Evolutionary conservation across 2,113 vertebrate species (phyloP), one percentile per base, ranked within the genome.

Genomic region (Macheiramphus alcinus): DNA sequence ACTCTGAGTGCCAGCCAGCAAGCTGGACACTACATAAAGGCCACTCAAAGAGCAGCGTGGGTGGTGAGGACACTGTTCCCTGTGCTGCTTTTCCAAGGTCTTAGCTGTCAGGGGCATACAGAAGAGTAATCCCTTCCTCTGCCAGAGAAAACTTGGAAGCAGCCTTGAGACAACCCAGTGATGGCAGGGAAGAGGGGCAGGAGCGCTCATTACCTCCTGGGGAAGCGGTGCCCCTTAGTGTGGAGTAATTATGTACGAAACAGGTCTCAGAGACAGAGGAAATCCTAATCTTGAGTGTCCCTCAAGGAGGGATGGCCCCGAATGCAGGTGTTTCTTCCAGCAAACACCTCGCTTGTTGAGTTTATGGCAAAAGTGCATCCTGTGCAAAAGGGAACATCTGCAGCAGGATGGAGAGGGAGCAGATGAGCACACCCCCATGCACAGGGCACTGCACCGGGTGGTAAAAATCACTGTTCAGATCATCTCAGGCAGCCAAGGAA

Each of bases 361-460:
- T 70, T 66, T 73, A 65, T 55, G 53, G 25, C 13, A 80, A 68
- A 85, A n/a, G 52, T 31, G 10, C 34, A 36, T 42, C 19, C 27
- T 0, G 0, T 62, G 38, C 34, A 81, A 80, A 92, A 74, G 27
- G 16, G 26, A 67, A 17, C 0, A 3, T 26, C 53, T 1, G 1
- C 26, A 80, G 26, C 63, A 90, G 52, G 17, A 55, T 45, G 52
- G 34, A 74, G 61, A 43, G 32, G 12, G 14, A 92, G 11, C 4
- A 80, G 31, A 11, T 42, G 21, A 50, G 47, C 19, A 70, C 21
- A 66, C 1, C 19, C 29, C 38, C n/a, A 25, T 45, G 32, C 21
- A 78, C 15, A 43, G 36, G 31, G 3, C 32, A 40, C 38, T 21
- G 40, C 27, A 50, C 6, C 0, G 1, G 3, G 21, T 67, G 32